A percentile compares a stretch with the other conserved stretches of the same genome.
phyloP scores from a whole-genome alignment of 64 coral and sea anemone genomes.

The Exaiptasia diaphana region DNA sequence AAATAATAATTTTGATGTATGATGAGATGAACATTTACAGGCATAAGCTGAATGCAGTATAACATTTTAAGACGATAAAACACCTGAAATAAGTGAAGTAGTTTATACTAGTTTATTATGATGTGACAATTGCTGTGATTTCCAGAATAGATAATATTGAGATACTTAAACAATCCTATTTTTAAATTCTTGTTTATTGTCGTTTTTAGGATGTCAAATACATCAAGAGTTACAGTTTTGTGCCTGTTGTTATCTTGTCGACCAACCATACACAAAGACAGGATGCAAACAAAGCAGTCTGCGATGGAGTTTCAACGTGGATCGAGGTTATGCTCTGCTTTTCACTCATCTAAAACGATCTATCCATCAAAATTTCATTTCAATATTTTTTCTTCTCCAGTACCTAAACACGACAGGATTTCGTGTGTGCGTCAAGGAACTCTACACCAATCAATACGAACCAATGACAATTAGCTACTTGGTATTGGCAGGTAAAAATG shows the following conservation, averaged over 20 bases:
- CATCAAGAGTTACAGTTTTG: not conserved
- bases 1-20: no score
- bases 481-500: slow-evolving; percentile 48
- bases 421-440: slow-evolving; percentile 42
- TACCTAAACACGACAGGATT: slow-evolving; percentile 18
- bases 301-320: not conserved
- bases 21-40: no score
- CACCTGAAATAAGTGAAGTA: no score
- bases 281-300: not conserved
- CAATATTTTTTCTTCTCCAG: not conserved
- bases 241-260: not conserved
- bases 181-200: not conserved
- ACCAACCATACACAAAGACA: not conserved
- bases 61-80: no score
- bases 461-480: slow-evolving; percentile 15
- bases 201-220: not conserved
- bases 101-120: no score
- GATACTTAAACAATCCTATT: not conserved
- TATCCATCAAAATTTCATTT: not conserved
- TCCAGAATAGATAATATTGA: no score
- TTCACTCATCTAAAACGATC: not conserved
- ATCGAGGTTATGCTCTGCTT: not conserved
- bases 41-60: no score
- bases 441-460: slow-evolving; percentile 49
- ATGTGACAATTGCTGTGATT: no score